Conservation (phyloP, 2,797 vertebrate genomes). For the Squalus acanthias region DNA sequence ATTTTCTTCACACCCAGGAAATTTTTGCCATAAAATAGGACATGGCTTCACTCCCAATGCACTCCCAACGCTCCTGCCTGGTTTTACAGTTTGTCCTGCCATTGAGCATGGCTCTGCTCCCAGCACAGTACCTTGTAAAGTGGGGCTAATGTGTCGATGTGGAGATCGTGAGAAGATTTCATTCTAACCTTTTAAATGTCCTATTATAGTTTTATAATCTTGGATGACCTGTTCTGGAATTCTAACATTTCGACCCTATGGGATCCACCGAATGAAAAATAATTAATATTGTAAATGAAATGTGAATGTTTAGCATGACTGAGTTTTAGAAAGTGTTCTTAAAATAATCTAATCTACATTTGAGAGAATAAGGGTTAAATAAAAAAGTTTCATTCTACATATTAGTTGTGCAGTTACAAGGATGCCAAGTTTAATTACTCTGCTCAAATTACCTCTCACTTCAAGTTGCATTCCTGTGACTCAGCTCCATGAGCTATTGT, state of each 20-base stretch:
- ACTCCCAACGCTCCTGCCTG: too few species aligned
- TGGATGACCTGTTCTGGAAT: background rate
- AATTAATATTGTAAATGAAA: background rate
- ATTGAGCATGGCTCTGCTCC: background rate
- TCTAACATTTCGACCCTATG: background rate
- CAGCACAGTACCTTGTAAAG: background rate
- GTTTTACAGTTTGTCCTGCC: background rate
- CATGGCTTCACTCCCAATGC: background rate
- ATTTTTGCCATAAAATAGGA: background rate
- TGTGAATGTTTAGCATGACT: background rate
- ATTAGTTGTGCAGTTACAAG: background rate
- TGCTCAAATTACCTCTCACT: background rate
- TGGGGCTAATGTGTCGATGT: background rate
- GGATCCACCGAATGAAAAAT: background rate
- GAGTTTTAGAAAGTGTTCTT: background rate
- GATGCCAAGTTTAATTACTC: background rate
- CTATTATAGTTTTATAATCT: background rate
- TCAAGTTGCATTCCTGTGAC: background rate
- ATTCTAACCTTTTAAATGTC: background rate
- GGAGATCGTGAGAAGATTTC: background rate
- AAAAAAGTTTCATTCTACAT: background rate
- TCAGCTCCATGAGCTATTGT: background rate
- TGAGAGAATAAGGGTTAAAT: background rate
- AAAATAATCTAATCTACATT: background rate
- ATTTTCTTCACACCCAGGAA: background rate